Percentiles rank a stretch among this genome's conserved stretches.
phyloP scores from a whole-genome alignment of 2,113 vertebrate genomes.

The Sinocyclocheilus grahami region DNA sequence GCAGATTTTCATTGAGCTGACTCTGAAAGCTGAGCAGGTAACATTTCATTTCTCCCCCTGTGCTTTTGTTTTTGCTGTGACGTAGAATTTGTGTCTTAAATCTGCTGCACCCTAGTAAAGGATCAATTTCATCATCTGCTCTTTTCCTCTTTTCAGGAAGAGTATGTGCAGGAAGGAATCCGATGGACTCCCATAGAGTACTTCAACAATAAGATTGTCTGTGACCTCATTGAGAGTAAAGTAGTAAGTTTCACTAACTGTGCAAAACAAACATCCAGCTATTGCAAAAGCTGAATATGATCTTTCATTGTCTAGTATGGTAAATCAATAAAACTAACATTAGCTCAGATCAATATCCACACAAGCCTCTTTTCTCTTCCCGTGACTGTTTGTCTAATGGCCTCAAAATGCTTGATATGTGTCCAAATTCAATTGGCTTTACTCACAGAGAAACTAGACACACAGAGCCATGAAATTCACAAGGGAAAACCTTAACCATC shows the following conservation, averaged over 20 bases:
- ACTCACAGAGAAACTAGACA: slow-evolving; percentile 52
- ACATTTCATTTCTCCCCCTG: slow-evolving; percentile 21
- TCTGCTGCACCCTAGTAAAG: neutral
- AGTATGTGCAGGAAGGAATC: slow-evolving; percentile 84
- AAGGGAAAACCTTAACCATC: slow-evolving; percentile 52
- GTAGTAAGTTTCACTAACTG: slow-evolving; percentile 69
- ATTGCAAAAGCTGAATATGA: neutral
- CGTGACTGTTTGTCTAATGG: slow-evolving; percentile 43
- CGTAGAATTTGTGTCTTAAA: neutral
- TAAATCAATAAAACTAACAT: slow-evolving; percentile 30
- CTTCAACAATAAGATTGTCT: slow-evolving; percentile 86
- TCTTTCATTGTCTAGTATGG: neutral
- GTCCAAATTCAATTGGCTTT: slow-evolving; percentile 64
- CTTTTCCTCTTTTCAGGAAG: slow-evolving; percentile 70
- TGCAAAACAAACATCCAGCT: neutral
- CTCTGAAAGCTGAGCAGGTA: slow-evolving; percentile 98
- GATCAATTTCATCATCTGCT: neutral
- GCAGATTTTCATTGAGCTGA: slow-evolving; percentile 98
- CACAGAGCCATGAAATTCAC: slow-evolving; percentile 65
- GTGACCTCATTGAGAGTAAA: slow-evolving; percentile 86
- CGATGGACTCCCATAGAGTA: slow-evolving; percentile 82
- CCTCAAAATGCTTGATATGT: slow-evolving; percentile 53
- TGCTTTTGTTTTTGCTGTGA: neutral
- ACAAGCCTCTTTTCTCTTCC: slow-evolving; percentile 44
- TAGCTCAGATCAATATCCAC: neutral